phyloP scores from a whole-genome alignment of 2,888 invertebrate genomes.

The Margaritifera margaritifera region DNA sequence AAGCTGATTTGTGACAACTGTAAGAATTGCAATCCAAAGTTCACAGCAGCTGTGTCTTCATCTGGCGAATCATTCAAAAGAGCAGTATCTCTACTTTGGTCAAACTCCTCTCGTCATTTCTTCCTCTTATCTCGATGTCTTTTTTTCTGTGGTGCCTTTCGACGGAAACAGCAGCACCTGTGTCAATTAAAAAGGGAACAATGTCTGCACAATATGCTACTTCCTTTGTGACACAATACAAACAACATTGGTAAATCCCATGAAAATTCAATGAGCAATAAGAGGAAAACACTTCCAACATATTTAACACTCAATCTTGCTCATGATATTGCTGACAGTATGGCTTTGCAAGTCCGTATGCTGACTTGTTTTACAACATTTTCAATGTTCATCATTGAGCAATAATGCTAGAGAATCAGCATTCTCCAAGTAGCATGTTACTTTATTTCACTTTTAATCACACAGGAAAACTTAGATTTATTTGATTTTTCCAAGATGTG shows the following conservation, averaged over 20 bases:
- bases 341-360: too few relatives aligned
- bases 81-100: constrained; percentile 58
- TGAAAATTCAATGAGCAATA: neutral
- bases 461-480: too few relatives aligned
- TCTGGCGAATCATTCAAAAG: constrained; percentile 40
- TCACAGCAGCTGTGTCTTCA: constrained; percentile 24
- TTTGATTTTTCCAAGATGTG: too few relatives aligned
- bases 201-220: constrained; percentile 2
- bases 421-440: too few relatives aligned
- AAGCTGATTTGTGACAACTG: constrained; percentile 23
- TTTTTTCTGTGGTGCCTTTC: constrained; percentile 48
- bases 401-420: too few relatives aligned
- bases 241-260: constrained; percentile 6
- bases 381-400: too few relatives aligned
- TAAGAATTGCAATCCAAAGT: constrained; percentile 17
- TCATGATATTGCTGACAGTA: too few relatives aligned
- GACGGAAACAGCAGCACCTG: constrained; percentile 67
- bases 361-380: too few relatives aligned
- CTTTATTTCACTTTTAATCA: too few relatives aligned
- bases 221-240: constrained; percentile 6
- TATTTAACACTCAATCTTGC: too few relatives aligned
- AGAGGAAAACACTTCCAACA: too few relatives aligned
- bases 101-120: constrained; percentile 64
- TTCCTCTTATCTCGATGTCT: constrained; percentile 59
- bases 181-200: constrained; percentile 8